Base-by-base conservation (phyloP, 2,888 invertebrate species). In the Scaptomyza flava region DNA sequence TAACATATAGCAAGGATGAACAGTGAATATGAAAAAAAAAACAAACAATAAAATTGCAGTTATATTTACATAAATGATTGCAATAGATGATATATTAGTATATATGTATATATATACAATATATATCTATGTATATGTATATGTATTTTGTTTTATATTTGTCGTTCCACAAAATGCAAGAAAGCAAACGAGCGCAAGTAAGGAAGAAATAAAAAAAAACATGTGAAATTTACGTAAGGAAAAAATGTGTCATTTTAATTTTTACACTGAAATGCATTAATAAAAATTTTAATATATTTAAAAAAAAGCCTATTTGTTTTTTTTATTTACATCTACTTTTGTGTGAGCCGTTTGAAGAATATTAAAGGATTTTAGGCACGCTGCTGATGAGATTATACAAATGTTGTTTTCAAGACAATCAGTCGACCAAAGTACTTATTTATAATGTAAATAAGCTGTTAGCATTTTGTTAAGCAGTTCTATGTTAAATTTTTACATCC, bases 171-270 rank as follows among this genome's bases (percentile, higher is more conserved):
- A 64, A 69, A 82, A 50, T 66, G 50, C 77, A 76, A 77, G 57
- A 50, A 76, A 60, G 41, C 67, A 45, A 71, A 63, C 53, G 72
- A 66, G 45, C 30, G 62, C 53, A 56, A 61, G 41, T 56, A 77
- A 67, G 58, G 51, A 46, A 53, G 56, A 62, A 53, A n/a, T n/a
- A n/a, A 53, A 62, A 77, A 74, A 65, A 79, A 84, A 72, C 58
- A 80, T 85, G 80, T 80, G 82, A 85, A 80, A 80, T 85, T 85
- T 84, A 78, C 75, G 68, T 80, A 86, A 80, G 78, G 54, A 83
- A 83, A 77, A 89, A 81, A 75, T 80, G 85, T 89, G 89, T 84
- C 87, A 87, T 89, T 82, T 87, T 89, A 86, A 87, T 87, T 87
- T 85, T 87, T 87, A 86, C 89, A 89, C 77, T 82, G 81, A 83